These are phyloP conservation scores for Periparus ater DNA, from an alignment of 2,797 vertebrate genomes.

Conservation along the genomic window DNA sequence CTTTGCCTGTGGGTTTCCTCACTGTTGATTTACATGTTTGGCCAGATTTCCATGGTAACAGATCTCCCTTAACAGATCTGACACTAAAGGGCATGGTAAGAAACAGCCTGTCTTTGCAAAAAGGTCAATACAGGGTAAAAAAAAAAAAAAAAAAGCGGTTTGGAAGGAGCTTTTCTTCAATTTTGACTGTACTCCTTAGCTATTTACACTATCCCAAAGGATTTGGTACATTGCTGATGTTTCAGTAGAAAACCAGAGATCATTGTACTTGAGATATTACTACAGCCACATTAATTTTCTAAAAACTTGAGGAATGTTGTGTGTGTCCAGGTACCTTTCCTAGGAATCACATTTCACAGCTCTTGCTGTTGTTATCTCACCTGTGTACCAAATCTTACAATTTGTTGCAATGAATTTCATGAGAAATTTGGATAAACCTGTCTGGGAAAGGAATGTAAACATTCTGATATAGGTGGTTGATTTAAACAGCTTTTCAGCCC, in stretches of 20 bases:
- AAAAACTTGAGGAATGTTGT: background rate
- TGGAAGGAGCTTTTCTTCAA: slow-evolving; percentile 29
- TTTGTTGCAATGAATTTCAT: background rate
- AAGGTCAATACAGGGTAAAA: slow-evolving; percentile 61
- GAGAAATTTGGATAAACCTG: background rate
- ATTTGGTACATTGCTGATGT: slow-evolving; percentile 3
- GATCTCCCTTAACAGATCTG: slow-evolving; percentile 93
- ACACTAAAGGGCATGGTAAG: slow-evolving; percentile 95
- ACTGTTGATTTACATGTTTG: slow-evolving; percentile 91
- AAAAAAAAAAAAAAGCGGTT: background rate
- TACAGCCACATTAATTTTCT: background rate
- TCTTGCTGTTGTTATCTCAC: background rate
- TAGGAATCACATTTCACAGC: background rate
- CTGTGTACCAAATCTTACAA: background rate
- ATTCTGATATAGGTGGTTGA: background rate
- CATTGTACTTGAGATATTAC: background rate
- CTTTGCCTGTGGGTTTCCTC: slow-evolving; percentile 85
- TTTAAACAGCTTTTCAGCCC: background rate
- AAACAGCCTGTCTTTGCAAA: slow-evolving; percentile 68
- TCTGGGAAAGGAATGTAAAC: background rate
- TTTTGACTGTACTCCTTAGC: slow-evolving; percentile 6
- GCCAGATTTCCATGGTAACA: slow-evolving; percentile 98
- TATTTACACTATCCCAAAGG: slow-evolving; percentile 18
- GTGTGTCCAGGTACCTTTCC: background rate
- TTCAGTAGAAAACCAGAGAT: slow-evolving; percentile 7